These are phyloP conservation scores for Myotis vivesi DNA, from an alignment of 2,797 vertebrate genomes.

Conservation along the genomic window DNA sequence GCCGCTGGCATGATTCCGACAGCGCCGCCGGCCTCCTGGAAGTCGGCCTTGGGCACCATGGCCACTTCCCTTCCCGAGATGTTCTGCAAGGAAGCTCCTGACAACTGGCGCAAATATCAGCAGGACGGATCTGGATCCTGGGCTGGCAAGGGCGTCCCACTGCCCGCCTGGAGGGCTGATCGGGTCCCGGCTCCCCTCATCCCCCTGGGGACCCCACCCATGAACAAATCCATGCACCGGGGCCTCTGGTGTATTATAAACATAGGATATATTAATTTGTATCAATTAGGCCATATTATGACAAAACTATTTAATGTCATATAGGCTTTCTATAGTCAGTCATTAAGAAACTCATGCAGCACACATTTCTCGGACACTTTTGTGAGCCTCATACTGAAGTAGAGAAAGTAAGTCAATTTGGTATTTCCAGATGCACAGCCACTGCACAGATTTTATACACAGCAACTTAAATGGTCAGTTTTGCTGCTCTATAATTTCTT, in stretches of 20 bases:
- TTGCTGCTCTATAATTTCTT: background rate
- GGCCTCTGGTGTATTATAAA: background rate
- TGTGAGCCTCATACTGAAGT: background rate
- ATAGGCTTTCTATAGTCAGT: background rate
- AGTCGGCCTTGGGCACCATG: too few species aligned
- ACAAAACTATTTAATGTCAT: background rate
- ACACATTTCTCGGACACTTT: background rate
- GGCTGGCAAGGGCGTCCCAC: too few species aligned
- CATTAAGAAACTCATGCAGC: background rate
- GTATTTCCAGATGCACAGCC: background rate
- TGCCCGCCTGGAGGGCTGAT: too few species aligned
- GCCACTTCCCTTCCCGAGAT: too few species aligned
- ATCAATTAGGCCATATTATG: background rate
- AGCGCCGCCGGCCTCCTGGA: too few species aligned
- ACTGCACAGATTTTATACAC: background rate
- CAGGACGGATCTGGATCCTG: too few species aligned
- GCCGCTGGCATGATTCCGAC: too few species aligned
- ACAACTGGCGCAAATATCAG: too few species aligned
- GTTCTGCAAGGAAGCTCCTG: too few species aligned
- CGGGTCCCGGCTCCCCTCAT: too few species aligned
- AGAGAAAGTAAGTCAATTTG: background rate
- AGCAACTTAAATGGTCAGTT: background rate
- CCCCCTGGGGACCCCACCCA: too few species aligned
- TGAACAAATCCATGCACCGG: too few species aligned
- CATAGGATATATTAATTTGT: background rate